These are phyloP conservation scores for Austrolebias charrua DNA, from an alignment of 2,797 vertebrate genomes.

Conservation along the genomic window DNA sequence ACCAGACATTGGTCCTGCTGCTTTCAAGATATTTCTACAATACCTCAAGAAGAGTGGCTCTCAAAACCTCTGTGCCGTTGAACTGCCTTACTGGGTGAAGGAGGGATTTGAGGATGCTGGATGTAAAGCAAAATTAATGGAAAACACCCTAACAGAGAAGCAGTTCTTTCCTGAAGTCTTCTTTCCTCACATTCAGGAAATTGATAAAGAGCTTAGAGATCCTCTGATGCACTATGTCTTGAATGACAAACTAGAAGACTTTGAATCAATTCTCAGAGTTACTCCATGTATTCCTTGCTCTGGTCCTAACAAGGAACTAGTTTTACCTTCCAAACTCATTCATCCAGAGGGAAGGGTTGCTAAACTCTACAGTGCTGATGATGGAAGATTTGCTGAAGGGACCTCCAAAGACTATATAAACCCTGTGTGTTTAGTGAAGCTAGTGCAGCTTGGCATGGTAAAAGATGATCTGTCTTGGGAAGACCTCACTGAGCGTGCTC, in stretches of 20 bases:
- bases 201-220: slow-evolving; percentile 91
- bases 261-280: slow-evolving; percentile 87
- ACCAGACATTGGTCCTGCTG: slow-evolving; percentile 90
- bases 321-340: slow-evolving; percentile 92
- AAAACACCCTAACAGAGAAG: slow-evolving; percentile 95
- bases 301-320: slow-evolving; percentile 84
- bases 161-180: slow-evolving; percentile 98
- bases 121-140: slow-evolving; percentile 90
- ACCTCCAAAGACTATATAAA: slow-evolving; percentile 93
- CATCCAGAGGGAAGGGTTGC: slow-evolving; percentile 98
- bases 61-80: slow-evolving; percentile 95
- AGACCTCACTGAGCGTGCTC: slow-evolving; percentile 91
- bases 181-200: slow-evolving; percentile 94
- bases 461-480: slow-evolving; percentile 98
- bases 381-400: slow-evolving; percentile 95
- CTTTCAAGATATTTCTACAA: slow-evolving; percentile 97
- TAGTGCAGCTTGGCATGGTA: slow-evolving; percentile 96
- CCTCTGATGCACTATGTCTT: slow-evolving; percentile 95
- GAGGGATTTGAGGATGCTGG: slow-evolving; percentile 97
- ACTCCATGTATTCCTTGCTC: slow-evolving; percentile 97
- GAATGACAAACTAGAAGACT: slow-evolving; percentile 94
- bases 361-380: slow-evolving; percentile 90
- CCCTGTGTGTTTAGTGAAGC: slow-evolving; percentile 94
- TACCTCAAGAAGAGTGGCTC: slow-evolving; percentile 94
- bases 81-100: slow-evolving; percentile 96